A percentile compares a stretch with the other conserved stretches of the same genome.
Conservation (phyloP, 2,797 vertebrate species). For the Phyllotis vaccarum region DNA sequence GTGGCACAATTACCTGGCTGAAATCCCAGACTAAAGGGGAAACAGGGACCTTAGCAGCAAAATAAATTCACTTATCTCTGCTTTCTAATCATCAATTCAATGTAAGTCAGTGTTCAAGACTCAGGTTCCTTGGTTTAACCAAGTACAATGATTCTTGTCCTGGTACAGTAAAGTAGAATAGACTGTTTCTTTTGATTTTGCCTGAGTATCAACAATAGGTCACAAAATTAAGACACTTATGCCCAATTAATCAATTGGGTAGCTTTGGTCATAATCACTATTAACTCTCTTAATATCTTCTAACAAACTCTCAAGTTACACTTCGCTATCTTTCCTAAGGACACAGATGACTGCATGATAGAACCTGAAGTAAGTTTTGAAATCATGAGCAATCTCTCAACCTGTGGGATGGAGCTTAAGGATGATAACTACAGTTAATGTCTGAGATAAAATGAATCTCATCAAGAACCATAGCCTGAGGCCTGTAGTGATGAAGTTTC, state of each 20-base stretch:
- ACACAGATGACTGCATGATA: slow-evolving; percentile 93
- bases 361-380: slow-evolving; percentile 95
- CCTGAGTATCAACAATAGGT: not conserved
- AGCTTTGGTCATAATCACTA: slow-evolving; percentile 90
- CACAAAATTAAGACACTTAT: slow-evolving; percentile 85
- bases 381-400: slow-evolving; percentile 88
- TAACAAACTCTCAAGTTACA: slow-evolving; percentile 95
- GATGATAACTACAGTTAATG: slow-evolving; percentile 79
- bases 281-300: slow-evolving; percentile 97
- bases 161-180: not conserved
- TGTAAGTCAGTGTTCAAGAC: not conserved
- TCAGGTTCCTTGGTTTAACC: not conserved
- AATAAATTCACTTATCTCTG: not conserved
- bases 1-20: not conserved
- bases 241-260: slow-evolving; percentile 96
- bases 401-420: slow-evolving; percentile 87
- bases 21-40: not conserved
- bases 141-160: too few relatives aligned
- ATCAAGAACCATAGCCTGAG: slow-evolving; percentile 88
- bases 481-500: slow-evolving; percentile 69
- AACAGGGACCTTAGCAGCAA: not conserved
- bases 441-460: slow-evolving; percentile 89
- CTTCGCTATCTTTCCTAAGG: slow-evolving; percentile 88
- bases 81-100: not conserved
- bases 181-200: not conserved